Evolutionary conservation across 2,113 vertebrate species (phyloP), one percentile per base, ranked within the genome.

Genomic region (Terrapene triunguis): DNA sequence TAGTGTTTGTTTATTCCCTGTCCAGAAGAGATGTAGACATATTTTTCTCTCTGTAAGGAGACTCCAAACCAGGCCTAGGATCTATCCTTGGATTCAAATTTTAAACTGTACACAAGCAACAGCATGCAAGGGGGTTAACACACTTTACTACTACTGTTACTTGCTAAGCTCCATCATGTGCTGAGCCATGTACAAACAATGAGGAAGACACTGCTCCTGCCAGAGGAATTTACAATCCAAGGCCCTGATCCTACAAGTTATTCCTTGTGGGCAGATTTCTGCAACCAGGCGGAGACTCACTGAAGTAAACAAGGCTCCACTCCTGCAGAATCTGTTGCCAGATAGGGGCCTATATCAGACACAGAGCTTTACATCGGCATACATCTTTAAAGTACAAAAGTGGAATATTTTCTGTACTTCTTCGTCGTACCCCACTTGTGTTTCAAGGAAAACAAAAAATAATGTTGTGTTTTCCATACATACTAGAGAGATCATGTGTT

Each of bases 31-130:
- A 87, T 74, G 51, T 47, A 65, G 38, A 83, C 55, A 53, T 32
- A 59, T 92, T 89, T 93, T 93, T 59, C 76, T 76, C 59, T 90
- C 74, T 84, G 32, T 59, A 53, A 81, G 38, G n/a, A 94, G 54
- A 82, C 35, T 74, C 82, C 69, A 90, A 54, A 94, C 32, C 69
- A 90, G 48, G 94, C 69, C 47, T 65, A 95, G 89, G 32, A 76
- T 72, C 82, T 84, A 10, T 57, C 32, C 47, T 59, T 59, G 35
- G 69, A n/a, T 54, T 85, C 3, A 1, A 74, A 94, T 87, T 93
- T 90, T 85, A 82, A 87, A 32, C n/a, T 10, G 32, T 32, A 51
- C 84, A 42, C 59, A 5, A 9, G 22, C 24, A n/a, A 89, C n/a
- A 42, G 17, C 32, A 47, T 87, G 87, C 76, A 59, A 78, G 47